Base-by-base conservation (phyloP, 2,888 invertebrate species). In the Drosophila lutescens region DNA sequence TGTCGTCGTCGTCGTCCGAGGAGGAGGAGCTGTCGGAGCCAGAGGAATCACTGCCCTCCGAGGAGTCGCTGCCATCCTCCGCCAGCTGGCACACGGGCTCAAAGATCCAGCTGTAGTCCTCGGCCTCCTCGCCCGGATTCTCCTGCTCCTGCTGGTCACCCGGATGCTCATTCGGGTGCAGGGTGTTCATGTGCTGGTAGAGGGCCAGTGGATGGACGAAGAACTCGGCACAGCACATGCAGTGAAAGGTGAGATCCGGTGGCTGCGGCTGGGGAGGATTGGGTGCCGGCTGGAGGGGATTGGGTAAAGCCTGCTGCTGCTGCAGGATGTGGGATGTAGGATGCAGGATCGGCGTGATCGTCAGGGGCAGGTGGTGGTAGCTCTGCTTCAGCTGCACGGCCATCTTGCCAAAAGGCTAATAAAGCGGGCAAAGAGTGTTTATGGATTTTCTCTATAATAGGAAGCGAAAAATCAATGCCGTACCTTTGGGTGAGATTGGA, bases 211-310 rank as follows among this genome's bases (percentile, higher is more conserved):
- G 92, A 77, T 91, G 90, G 34, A 91, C 88, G 58, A 91, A 92
- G 50, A 83, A 90, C 56, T 90, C 90, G 3, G 88, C 75, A 62
- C 92, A 92, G 70, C 91, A 91, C 87, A 91, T 92, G 66, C 92
- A 92, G 53, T 91, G 92, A 71, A 92, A 92, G 49, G 92, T 92
- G 23, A 92, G 74, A 44, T 92, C 92, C 10, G 92, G 92, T n/a
- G 89, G 88, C 65, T 77, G 79, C 8, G 87, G 74, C 41, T 74
- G 77, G 2, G 76, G 77, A 1, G 86, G 76, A 57, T 77, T 74
- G 13, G 82, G 70, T 6, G 80, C 71, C 50, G 80, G 78, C 56
- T 79, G 78, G 50, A 80, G 68, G 15, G 38, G 61, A 43, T 82
- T 67, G 15, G 40, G 51, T 1, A 30, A 6, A 0, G 26, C 36